Conservation (phyloP, 2,888 invertebrate species). For the Pristionchus maxplancki region DNA sequence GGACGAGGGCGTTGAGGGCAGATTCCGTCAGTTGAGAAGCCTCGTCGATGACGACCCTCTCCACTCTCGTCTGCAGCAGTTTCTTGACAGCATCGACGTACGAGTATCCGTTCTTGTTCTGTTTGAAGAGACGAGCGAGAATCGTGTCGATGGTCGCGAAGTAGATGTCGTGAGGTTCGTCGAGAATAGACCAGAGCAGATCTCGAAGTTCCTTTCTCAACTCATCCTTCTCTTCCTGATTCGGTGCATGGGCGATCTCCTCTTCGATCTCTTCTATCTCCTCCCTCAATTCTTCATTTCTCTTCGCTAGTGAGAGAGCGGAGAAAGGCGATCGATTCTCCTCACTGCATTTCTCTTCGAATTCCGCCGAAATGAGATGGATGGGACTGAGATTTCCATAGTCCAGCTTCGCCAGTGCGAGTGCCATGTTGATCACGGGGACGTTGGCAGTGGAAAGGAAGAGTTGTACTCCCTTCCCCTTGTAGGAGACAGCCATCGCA, state of each 20-base stretch:
- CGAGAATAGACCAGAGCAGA: background rate
- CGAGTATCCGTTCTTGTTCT: background rate
- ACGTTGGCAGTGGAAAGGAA: constrained; percentile 34
- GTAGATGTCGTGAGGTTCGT: background rate
- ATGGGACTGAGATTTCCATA: background rate
- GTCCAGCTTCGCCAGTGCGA: background rate
- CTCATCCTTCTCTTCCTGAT: background rate
- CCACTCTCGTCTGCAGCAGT: background rate
- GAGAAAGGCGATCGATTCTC: constrained; percentile 18
- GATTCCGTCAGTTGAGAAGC: constrained; percentile 41
- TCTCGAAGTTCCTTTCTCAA: background rate
- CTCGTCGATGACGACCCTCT: constrained; percentile 12
- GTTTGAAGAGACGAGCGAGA: background rate
- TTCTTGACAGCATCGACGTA: background rate
- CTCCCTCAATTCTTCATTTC: background rate
- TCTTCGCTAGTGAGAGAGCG: background rate
- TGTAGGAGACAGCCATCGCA: constrained; percentile 11
- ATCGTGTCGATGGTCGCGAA: constrained; percentile 8
- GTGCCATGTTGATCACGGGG: constrained; percentile 26
- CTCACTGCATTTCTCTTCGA: background rate
- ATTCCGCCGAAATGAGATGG: background rate
- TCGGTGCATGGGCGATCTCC: background rate
- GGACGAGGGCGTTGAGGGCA: background rate
- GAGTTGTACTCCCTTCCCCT: background rate
- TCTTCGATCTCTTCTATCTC: background rate